phyloP scores from a whole-genome alignment of 2,888 invertebrate species.

The Eristalinus sepulchralis region DNA sequence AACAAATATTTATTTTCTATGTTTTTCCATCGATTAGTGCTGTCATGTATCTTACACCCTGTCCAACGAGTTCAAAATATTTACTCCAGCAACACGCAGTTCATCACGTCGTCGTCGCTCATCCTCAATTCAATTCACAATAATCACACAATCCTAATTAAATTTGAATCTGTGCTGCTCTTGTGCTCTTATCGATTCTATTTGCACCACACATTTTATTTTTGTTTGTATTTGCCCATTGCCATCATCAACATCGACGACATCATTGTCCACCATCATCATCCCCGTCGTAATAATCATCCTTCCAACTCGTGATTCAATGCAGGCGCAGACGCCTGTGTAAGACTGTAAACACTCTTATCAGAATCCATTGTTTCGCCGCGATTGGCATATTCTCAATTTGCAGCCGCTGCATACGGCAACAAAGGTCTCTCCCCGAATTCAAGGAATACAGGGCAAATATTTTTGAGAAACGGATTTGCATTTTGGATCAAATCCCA shows the following conservation, averaged over 20 bases:
- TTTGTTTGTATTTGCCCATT: conserved; percentile 50
- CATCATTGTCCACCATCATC: not conserved
- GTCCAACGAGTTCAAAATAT: not conserved
- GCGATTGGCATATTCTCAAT: conserved; percentile 6
- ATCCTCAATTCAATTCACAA: conserved; percentile 4
- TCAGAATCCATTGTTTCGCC: conserved; percentile 43
- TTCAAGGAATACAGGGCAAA: not conserved
- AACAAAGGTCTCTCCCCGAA: not conserved
- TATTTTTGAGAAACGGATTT: conserved; percentile 1
- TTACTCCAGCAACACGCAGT: not conserved
- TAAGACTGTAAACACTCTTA: conserved; percentile 51
- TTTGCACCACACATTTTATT: conserved; percentile 52
- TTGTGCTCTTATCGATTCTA: conserved; percentile 47
- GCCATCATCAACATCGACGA: conserved; percentile 16
- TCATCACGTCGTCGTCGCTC: not conserved
- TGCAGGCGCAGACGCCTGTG: not conserved
- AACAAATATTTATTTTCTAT: not conserved
- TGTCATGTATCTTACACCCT: not conserved
- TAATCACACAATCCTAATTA: conserved; percentile 50
- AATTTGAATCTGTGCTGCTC: conserved; percentile 15
- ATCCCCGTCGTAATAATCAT: conserved; percentile 42
- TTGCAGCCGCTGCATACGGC: not conserved
- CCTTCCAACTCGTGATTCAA: conserved; percentile 59
- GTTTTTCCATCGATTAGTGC: not conserved
- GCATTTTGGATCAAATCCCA: not conserved